A percentile compares a stretch with the other conserved stretches of the same genome.
phyloP scores from a whole-genome alignment of 2,113 vertebrate species.

The Pangasianodon hypophthalmus region DNA sequence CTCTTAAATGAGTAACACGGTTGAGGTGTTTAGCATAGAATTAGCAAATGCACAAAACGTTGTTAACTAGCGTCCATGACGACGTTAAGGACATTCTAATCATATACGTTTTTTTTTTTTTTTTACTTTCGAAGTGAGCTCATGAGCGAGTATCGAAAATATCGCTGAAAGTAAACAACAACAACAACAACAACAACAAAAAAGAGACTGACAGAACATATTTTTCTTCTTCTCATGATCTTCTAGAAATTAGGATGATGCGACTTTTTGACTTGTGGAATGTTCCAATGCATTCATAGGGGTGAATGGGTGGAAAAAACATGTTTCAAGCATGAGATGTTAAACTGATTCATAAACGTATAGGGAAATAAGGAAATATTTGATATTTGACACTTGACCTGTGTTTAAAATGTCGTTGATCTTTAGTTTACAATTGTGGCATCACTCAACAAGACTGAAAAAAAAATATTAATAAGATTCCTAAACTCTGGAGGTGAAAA shows the following conservation, averaged over 20 bases:
- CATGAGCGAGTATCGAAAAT: too few species aligned
- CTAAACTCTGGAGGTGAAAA: not conserved
- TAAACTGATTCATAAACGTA: not conserved
- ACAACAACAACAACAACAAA: too few species aligned
- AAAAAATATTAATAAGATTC: not conserved
- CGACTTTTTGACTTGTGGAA: too few species aligned
- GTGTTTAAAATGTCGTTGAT: too few species aligned
- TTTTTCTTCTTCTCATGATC: not conserved
- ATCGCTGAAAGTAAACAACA: not conserved
- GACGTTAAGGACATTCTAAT: not conserved
- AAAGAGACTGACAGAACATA: not conserved
- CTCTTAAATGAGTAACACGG: not conserved
- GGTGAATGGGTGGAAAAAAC: not conserved
- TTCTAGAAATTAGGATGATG: not conserved
- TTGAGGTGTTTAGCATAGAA: not conserved
- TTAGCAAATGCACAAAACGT: not conserved
- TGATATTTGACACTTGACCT: not conserved
- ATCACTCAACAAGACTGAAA: not conserved
- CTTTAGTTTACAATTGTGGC: not conserved
- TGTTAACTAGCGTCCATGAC: not conserved
- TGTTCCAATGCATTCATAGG: not conserved
- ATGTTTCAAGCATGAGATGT: not conserved
- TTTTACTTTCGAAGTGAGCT: not conserved
- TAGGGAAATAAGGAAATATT: not conserved
- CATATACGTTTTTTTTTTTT: not conserved